phyloP scores from a whole-genome alignment of 2,797 vertebrate species.

The Sebastes nivosus region DNA sequence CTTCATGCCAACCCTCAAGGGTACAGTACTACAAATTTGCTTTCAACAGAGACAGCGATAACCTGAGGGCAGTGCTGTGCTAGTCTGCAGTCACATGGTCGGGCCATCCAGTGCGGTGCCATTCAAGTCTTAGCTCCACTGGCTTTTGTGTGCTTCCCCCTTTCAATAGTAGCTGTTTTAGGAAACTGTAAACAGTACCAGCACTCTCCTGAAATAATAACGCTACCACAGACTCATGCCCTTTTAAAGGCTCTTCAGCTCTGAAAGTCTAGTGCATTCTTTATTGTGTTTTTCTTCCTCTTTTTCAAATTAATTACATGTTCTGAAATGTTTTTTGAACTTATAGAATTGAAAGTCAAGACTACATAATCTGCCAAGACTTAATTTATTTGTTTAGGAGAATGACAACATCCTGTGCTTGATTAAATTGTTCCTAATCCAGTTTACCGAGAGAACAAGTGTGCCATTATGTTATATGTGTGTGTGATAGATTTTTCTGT shows the following conservation, averaged over 20 bases:
- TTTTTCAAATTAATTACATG: slow-evolving; percentile 14
- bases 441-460: slow-evolving; percentile 35
- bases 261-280: slow-evolving; percentile 15
- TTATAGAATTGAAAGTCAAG: background rate
- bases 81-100: slow-evolving; percentile 67
- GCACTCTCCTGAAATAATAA: slow-evolving; percentile 62
- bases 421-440: slow-evolving; percentile 46
- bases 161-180: slow-evolving; percentile 68
- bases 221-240: slow-evolving; percentile 44
- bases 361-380: background rate
- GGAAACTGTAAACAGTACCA: slow-evolving; percentile 66
- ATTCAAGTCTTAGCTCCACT: slow-evolving; percentile 48
- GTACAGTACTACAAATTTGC: slow-evolving; percentile 14
- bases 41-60: slow-evolving; percentile 46
- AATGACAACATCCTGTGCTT: slow-evolving; percentile 10
- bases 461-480: slow-evolving; percentile 24
- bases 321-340: slow-evolving; percentile 6
- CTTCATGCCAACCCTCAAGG: slow-evolving; percentile 25
- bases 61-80: slow-evolving; percentile 67
- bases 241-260: slow-evolving; percentile 61
- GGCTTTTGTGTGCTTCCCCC: slow-evolving; percentile 60
- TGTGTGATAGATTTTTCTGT: slow-evolving; percentile 5
- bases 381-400: slow-evolving; percentile 27
- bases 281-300: background rate
- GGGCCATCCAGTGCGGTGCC: slow-evolving; percentile 33